Evolutionary conservation across 2,113 vertebrate genomes (phyloP).

Genomic region (Chamaea fasciata): DNA sequence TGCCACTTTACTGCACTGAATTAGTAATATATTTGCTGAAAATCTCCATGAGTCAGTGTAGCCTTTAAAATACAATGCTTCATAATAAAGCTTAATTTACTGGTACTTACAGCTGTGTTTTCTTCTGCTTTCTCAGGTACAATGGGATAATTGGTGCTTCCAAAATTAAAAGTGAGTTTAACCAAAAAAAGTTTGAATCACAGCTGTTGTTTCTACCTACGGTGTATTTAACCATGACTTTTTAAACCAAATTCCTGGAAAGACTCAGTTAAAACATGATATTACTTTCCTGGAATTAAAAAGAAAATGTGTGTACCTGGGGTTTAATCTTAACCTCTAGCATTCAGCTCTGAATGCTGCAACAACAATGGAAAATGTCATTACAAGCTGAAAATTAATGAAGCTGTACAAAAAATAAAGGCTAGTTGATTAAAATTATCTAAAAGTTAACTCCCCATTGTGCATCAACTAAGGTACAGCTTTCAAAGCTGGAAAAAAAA

Average conservation of each 20-base stretch:
- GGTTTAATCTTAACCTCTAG: neutral
- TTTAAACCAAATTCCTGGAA: conserved; percentile 39
- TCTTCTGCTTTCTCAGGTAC: neutral
- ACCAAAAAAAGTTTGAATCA: neutral
- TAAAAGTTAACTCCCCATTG: neutral
- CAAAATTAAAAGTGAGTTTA: conserved; percentile 19
- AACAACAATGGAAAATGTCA: neutral
- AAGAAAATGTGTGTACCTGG: neutral
- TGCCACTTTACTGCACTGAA: conserved; percentile 15
- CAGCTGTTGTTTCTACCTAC: conserved; percentile 2
- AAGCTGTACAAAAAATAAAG: neutral
- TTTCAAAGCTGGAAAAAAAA: neutral
- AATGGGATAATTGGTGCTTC: conserved; percentile 2
- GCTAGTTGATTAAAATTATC: neutral
- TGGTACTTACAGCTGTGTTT: neutral
- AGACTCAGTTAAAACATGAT: neutral
- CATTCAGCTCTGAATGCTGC: neutral
- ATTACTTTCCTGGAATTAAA: conserved; percentile 1
- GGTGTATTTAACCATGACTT: neutral
- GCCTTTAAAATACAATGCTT: conserved; percentile 10
- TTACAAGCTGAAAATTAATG: neutral
- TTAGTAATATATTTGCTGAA: conserved; percentile 3
- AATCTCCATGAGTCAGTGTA: neutral
- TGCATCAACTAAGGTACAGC: neutral
- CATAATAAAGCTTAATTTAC: conserved; percentile 38